phyloP scores from a whole-genome alignment of 2,888 invertebrate genomes.

The Euzetes globulus region DNA sequence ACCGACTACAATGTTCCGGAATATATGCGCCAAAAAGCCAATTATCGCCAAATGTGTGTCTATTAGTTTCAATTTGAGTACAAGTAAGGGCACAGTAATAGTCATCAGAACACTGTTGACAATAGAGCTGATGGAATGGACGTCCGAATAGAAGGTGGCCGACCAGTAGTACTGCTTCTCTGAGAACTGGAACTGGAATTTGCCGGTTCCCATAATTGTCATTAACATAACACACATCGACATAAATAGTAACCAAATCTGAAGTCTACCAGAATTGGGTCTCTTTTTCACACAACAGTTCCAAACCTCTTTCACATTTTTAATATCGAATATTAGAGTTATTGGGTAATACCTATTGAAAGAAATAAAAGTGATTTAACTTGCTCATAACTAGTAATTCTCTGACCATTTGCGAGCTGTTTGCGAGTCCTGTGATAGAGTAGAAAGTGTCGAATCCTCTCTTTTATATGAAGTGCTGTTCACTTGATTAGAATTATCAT shows the following conservation, averaged over 20 bases:
- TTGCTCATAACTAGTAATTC: too few relatives aligned
- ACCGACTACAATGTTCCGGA: background rate
- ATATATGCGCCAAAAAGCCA: background rate
- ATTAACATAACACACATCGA: slow-evolving; percentile 4
- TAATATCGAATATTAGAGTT: background rate
- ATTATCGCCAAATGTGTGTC: background rate
- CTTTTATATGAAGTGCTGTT: background rate
- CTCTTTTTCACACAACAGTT: background rate
- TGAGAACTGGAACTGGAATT: background rate
- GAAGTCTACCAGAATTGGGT: background rate
- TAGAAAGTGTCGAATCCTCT: background rate
- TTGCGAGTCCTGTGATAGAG: background rate
- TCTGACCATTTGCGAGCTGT: background rate
- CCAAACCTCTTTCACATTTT: slow-evolving; percentile 8
- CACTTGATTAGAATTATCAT: background rate
- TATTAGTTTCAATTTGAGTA: background rate
- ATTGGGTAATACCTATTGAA: slow-evolving; percentile 2
- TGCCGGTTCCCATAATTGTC: background rate
- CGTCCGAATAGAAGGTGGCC: background rate
- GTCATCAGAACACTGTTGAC: slow-evolving; percentile 10
- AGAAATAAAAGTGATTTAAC: too few relatives aligned
- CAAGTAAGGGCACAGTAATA: background rate
- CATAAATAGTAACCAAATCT: slow-evolving; percentile 3
- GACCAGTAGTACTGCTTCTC: slow-evolving; percentile 8
- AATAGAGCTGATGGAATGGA: slow-evolving; percentile 11